These are phyloP conservation scores for Setophaga kirtlandii DNA, from an alignment of 2,113 vertebrate species.

Conservation along the genomic window DNA sequence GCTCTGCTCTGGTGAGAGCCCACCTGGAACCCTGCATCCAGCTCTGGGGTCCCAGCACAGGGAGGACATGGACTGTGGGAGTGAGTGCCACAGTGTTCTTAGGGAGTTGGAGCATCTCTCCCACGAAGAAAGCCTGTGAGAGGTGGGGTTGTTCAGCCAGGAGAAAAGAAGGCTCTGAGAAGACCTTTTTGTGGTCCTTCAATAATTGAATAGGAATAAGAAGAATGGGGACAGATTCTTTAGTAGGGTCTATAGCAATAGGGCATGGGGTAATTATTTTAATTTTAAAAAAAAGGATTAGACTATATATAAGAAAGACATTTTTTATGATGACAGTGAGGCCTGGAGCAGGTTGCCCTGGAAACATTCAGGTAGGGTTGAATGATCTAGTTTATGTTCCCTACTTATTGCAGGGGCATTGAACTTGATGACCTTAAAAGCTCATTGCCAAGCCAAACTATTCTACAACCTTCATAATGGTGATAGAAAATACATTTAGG, in stretches of 20 bases:
- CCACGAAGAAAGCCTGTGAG: not conserved
- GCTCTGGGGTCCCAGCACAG: not conserved
- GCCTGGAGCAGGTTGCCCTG: not conserved
- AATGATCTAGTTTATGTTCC: not conserved
- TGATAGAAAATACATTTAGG: not conserved
- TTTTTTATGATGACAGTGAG: not conserved
- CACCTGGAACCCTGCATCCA: not conserved
- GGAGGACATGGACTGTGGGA: rapidly evolving
- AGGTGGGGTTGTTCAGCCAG: no score
- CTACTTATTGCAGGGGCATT: no score
- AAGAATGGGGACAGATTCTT: not conserved
- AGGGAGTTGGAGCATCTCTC: not conserved
- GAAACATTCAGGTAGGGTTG: not conserved
- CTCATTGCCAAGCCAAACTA: not conserved
- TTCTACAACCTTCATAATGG: not conserved
- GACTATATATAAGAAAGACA: not conserved
- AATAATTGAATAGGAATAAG: not conserved
- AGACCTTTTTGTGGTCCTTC: not conserved
- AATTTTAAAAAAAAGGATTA: not conserved
- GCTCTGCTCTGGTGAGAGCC: not conserved
- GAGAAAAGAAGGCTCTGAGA: not conserved
- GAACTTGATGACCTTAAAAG: not conserved
- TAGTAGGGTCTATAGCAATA: rapidly evolving
- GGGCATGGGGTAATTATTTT: not conserved
- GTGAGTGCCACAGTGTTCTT: rapidly evolving